These are phyloP conservation scores for Calameuta filiformis DNA, from an alignment of 2,888 invertebrate genomes.

Conservation along the genomic window DNA sequence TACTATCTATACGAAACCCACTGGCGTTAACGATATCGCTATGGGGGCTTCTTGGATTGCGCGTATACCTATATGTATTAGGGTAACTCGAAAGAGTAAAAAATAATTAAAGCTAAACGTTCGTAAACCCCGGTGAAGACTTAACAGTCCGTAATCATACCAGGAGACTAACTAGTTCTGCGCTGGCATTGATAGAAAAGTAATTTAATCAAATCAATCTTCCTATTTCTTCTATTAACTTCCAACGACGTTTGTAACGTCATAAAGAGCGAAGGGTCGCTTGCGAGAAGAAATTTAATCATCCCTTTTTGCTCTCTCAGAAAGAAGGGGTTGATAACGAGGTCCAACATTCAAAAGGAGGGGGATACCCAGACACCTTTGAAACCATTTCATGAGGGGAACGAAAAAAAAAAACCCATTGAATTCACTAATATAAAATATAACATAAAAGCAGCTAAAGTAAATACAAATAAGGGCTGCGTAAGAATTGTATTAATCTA, in stretches of 20 bases:
- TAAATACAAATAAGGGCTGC: neutral
- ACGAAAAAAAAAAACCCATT: neutral
- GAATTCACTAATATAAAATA: neutral
- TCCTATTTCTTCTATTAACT: neutral
- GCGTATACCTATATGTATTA: neutral
- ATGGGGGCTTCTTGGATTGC: too few relatives aligned
- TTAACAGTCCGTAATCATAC: neutral
- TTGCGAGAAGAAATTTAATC: neutral
- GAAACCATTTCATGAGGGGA: neutral
- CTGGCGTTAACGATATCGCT: neutral
- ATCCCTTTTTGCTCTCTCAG: neutral
- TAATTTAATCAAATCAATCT: neutral
- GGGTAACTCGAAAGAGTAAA: neutral
- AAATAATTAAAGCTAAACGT: neutral
- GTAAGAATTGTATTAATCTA: neutral
- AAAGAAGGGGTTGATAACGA: neutral
- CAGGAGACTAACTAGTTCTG: neutral
- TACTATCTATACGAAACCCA: neutral
- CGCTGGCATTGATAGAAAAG: neutral
- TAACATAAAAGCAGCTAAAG: neutral
- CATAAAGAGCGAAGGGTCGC: neutral
- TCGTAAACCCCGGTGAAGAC: neutral
- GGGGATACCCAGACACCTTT: neutral
- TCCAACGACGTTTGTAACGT: neutral
- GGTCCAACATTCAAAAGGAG: neutral